Percentiles rank a stretch among this genome's conserved stretches.
Evolutionary conservation across 2,888 invertebrate species (phyloP).

Genomic region (Oxycera nigricornis): DNA sequence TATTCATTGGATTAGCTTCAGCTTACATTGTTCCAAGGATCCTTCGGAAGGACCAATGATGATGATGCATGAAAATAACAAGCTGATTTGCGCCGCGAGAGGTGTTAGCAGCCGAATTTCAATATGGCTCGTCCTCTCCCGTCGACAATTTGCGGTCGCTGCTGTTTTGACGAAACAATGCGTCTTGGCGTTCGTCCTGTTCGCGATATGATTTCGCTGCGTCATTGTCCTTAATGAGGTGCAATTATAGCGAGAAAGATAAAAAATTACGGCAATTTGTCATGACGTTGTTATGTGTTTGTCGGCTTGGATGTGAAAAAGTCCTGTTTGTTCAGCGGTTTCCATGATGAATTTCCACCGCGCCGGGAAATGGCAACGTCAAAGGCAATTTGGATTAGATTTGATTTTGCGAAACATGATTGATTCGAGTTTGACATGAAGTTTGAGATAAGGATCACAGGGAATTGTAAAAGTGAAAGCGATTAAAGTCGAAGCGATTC

Average conservation of each 20-base stretch:
- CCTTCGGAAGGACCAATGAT: constrained; percentile 8
- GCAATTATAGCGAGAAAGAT: constrained; percentile 52
- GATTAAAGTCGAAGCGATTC: constrained; percentile 17
- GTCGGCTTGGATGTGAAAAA: constrained; percentile 17
- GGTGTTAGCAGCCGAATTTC: neutral
- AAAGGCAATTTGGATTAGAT: constrained; percentile 36
- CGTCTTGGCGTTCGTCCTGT: constrained; percentile 33
- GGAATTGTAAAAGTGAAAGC: constrained; percentile 24
- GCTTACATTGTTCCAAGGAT: neutral
- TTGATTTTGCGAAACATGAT: constrained; percentile 32
- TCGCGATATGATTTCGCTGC: constrained; percentile 46
- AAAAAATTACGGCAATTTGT: constrained; percentile 53
- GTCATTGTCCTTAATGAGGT: constrained; percentile 53
- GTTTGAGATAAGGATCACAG: constrained; percentile 19
- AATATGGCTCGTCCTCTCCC: neutral
- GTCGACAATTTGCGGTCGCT: neutral
- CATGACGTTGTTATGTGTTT: constrained; percentile 45
- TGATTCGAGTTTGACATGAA: constrained; percentile 39
- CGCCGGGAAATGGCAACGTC: constrained; percentile 24
- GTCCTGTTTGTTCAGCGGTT: constrained; percentile 35
- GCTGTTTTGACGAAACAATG: neutral
- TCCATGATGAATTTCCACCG: constrained; percentile 25
- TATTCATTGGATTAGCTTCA: constrained; percentile 29
- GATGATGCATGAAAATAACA: constrained; percentile 4
- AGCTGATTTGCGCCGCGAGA: neutral